Evolutionary conservation across 2,113 vertebrate genomes (phyloP).

Genomic region (Ophthalmotilapia sp.): DNA sequence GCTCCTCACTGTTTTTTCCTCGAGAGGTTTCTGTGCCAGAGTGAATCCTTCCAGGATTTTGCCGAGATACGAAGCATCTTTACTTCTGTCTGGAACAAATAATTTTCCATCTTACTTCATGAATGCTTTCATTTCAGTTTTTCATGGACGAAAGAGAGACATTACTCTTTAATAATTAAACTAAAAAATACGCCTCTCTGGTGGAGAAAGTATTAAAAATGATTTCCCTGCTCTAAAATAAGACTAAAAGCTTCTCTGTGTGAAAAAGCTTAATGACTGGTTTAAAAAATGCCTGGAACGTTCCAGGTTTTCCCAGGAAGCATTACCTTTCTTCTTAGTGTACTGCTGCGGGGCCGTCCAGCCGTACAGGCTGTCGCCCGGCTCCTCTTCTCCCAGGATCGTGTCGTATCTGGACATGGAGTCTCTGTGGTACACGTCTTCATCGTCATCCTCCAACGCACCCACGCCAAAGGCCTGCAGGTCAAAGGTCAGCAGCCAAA

Average conservation of each 20-base stretch:
- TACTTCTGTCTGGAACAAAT: slow-evolving; percentile 34
- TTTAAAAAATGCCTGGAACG: neutral
- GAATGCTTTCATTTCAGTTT: neutral
- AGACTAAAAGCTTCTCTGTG: neutral
- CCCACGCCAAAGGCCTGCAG: slow-evolving; percentile 91
- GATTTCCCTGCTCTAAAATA: neutral
- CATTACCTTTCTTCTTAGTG: slow-evolving; percentile 60
- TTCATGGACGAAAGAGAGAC: rapidly evolving
- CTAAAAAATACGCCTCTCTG: neutral
- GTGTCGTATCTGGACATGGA: slow-evolving; percentile 85
- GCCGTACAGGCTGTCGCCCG: slow-evolving; percentile 88
- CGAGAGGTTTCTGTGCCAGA: neutral
- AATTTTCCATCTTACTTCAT: neutral
- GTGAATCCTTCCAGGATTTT: slow-evolving; percentile 64
- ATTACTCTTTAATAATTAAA: neutral
- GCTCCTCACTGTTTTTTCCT: slow-evolving; percentile 20
- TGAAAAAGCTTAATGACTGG: neutral
- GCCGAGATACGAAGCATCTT: slow-evolving; percentile 34
- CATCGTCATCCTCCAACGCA: slow-evolving; percentile 91
- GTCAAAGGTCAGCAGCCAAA: neutral
- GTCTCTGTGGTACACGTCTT: slow-evolving; percentile 89
- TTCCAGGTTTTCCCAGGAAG: neutral
- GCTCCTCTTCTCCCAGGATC: slow-evolving; percentile 83
- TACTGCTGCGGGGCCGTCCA: slow-evolving; percentile 92
- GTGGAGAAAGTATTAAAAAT: neutral